These are phyloP conservation scores for Zaprionus ornatus DNA, from an alignment of 1,140 invertebrate species.

Conservation along the genomic window DNA sequence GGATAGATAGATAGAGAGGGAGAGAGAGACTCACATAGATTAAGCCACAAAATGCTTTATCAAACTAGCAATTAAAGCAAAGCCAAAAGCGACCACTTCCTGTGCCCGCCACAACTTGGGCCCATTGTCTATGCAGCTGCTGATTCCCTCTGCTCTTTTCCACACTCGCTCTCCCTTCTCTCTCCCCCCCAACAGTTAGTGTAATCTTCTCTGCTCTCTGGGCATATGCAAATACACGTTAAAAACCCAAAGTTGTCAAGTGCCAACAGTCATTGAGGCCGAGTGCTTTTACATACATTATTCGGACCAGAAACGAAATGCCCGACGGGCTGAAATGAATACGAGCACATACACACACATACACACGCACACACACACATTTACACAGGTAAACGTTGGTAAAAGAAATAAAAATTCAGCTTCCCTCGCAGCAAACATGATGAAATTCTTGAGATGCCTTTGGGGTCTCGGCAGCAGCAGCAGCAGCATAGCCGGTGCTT, in stretches of 20 bases:
- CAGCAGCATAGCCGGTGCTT: slow-evolving; percentile 33
- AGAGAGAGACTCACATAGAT: background rate
- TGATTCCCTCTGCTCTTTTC: too few species aligned
- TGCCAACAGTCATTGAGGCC: slow-evolving; percentile 45
- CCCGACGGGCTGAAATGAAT: slow-evolving; percentile 40
- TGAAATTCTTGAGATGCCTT: slow-evolving; percentile 61
- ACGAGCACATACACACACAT: background rate
- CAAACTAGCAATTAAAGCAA: background rate
- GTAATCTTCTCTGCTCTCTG: slow-evolving; percentile 23
- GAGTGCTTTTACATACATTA: slow-evolving; percentile 45
- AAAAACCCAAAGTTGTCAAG: slow-evolving; percentile 48
- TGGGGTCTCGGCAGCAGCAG: slow-evolving; percentile 14
- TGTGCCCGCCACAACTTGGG: background rate
- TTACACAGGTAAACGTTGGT: slow-evolving; percentile 22
- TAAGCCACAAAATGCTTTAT: background rate
- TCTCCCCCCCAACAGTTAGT: background rate
- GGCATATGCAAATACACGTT: slow-evolving; percentile 39
- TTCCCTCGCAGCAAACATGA: slow-evolving; percentile 28
- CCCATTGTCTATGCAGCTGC: background rate
- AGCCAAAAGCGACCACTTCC: background rate
- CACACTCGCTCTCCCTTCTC: too few species aligned
- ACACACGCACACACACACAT: background rate
- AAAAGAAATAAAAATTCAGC: slow-evolving; percentile 19
- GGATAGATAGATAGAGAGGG: background rate
- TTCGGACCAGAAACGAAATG: slow-evolving; percentile 36